Evolutionary conservation across 30 jellyfish, hydroid and myxozoan genomes (phyloP).

Genomic region (Turritopsis dohrnii): DNA sequence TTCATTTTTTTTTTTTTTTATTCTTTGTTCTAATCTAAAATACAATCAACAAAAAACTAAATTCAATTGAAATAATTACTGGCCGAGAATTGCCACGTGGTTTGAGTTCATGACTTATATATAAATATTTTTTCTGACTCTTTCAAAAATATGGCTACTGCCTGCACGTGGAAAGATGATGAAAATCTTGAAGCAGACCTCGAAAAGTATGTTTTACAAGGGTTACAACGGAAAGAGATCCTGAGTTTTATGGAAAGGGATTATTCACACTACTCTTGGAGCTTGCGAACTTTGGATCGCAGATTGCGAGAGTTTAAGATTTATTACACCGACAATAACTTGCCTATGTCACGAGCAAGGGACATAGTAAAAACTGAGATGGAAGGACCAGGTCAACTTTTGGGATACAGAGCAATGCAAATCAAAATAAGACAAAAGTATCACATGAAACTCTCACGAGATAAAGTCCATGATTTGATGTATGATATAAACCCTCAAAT

Average conservation of each 20-base stretch:
- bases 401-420: constrained; percentile 42
- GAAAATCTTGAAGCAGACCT: background rate
- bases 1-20: too few relatives aligned
- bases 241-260: constrained; percentile 41
- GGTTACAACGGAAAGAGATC: constrained; percentile 21
- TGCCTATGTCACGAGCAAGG: constrained; percentile 21
- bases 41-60: too few relatives aligned
- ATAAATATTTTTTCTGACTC: too few relatives aligned
- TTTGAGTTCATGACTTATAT: too few relatives aligned
- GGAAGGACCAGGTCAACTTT: constrained; percentile 39
- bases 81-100: too few relatives aligned
- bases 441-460: constrained; percentile 29
- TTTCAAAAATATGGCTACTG: background rate
- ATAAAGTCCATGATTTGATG: constrained; percentile 34
- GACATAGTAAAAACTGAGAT: constrained; percentile 35
- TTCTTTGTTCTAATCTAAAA: too few relatives aligned
- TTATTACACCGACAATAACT: constrained; percentile 23
- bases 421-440: constrained; percentile 29
- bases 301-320: constrained; percentile 35
- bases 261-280: constrained; percentile 52
- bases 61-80: too few relatives aligned
- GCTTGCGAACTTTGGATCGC: constrained; percentile 53
- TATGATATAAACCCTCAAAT: constrained; percentile 23
- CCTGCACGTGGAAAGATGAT: background rate
- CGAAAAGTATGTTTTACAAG: background rate